phyloP scores from a whole-genome alignment of 1,140 invertebrate species.

The Drosophila sp. region DNA sequence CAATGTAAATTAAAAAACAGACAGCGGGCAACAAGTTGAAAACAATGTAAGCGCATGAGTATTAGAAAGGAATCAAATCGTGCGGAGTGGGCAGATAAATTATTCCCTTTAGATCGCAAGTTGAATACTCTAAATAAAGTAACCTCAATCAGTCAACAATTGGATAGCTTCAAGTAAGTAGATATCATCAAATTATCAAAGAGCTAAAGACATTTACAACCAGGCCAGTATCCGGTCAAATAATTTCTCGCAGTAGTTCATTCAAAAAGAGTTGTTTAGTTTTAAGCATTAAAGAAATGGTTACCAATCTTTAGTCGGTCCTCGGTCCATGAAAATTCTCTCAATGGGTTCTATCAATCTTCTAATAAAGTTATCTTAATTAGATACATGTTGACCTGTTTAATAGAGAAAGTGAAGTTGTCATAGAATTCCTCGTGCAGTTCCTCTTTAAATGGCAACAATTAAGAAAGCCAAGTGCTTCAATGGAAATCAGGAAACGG shows the following conservation, averaged over 20 bases:
- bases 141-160: not conserved
- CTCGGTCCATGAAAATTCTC: no score
- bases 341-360: no score
- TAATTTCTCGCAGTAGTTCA: no score
- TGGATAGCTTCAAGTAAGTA: not conserved
- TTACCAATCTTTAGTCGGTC: no score
- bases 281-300: no score
- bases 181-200: not conserved
- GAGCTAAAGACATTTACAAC: not conserved
- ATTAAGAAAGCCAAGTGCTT: slow-evolving; percentile 47
- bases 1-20: slow-evolving; percentile 81
- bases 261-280: no score
- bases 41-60: slow-evolving; percentile 51
- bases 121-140: slow-evolving; percentile 1
- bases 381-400: not conserved
- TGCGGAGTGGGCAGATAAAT: not conserved
- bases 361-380: not conserved
- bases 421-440: not conserved
- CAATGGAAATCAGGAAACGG: not conserved
- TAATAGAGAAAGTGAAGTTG: not conserved
- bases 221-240: no score
- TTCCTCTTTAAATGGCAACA: slow-evolving; percentile 9
- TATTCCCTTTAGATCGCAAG: not conserved
- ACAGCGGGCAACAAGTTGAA: slow-evolving; percentile 75
- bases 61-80: slow-evolving; percentile 40